Percentiles rank a stretch among this genome's conserved stretches.
These are phyloP conservation scores for Megastigmus dorsalis DNA, from an alignment of 2,888 invertebrate genomes.

Conservation along the genomic window DNA sequence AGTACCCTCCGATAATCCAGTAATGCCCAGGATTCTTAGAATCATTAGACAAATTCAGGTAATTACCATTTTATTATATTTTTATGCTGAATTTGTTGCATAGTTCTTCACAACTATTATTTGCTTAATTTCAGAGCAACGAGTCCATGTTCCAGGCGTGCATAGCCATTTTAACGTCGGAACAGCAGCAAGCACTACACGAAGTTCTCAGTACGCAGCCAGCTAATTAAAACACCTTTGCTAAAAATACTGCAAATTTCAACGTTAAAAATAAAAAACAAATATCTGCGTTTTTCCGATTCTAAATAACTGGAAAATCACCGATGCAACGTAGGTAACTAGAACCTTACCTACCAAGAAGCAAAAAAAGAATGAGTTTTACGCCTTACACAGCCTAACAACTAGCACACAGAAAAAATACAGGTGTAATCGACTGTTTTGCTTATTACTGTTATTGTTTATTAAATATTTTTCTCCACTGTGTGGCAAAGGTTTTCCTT, in stretches of 20 bases:
- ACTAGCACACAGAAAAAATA: slow-evolving; percentile 55
- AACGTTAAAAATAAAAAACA: slow-evolving; percentile 52
- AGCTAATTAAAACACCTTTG: slow-evolving; percentile 54
- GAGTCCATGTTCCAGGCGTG: slow-evolving; percentile 88
- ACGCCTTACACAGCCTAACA: slow-evolving; percentile 60
- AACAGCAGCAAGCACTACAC: slow-evolving; percentile 90
- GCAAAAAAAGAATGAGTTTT: slow-evolving; percentile 37
- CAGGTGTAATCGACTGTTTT: slow-evolving; percentile 62
- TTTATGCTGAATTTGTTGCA: too few species aligned
- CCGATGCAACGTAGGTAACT: slow-evolving; percentile 59
- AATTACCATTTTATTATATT: too few species aligned
- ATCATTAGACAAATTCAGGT: slow-evolving; percentile 93
- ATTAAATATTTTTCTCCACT: slow-evolving; percentile 59
- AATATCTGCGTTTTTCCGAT: slow-evolving; percentile 55
- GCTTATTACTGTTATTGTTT: slow-evolving; percentile 61
- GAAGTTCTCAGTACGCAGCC: slow-evolving; percentile 78
- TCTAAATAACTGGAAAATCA: slow-evolving; percentile 55
- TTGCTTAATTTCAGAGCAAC: slow-evolving; percentile 79
- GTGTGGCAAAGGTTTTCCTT: slow-evolving; percentile 39
- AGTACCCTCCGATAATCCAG: slow-evolving; percentile 84
- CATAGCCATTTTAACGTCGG: slow-evolving; percentile 83
- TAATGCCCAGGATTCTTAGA: slow-evolving; percentile 86
- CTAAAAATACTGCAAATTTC: slow-evolving; percentile 46
- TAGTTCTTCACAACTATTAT: too few species aligned
- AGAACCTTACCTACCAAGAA: slow-evolving; percentile 57